These are phyloP conservation scores for Octopus bimaculoides DNA, from an alignment of 1,140 invertebrate species.

Conservation along the genomic window DNA sequence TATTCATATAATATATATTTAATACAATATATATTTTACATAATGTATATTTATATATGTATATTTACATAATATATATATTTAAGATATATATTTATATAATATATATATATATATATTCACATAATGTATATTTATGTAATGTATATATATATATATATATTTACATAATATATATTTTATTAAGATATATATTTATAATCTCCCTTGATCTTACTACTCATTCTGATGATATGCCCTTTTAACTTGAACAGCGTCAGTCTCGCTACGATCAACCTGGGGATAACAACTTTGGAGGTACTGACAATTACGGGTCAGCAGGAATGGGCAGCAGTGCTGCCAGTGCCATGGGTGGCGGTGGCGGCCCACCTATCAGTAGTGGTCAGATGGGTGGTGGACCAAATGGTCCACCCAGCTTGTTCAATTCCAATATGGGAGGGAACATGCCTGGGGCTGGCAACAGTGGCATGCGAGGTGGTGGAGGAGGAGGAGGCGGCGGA, in stretches of 20 bases:
- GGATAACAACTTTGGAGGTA: conserved; percentile 21
- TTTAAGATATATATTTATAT: no score
- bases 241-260: conserved; percentile 20
- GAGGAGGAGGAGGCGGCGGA: conserved; percentile 19
- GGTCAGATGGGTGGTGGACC: conserved; percentile 7
- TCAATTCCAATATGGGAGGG: conserved; percentile 11
- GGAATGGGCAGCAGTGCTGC: conserved; percentile 14
- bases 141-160: conserved; percentile 5
- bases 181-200: background rate
- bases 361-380: conserved; percentile 9
- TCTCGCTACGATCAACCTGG: conserved; percentile 25
- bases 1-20: no score
- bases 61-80: no score
- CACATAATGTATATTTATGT: no score
- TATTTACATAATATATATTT: background rate
- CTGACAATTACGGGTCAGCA: conserved; percentile 8
- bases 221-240: conserved; percentile 9
- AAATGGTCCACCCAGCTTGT: conserved; percentile 9
- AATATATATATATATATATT: no score
- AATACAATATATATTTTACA: no score
- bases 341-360: conserved; percentile 16
- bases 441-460: conserved; percentile 17
- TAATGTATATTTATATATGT: no score
- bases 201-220: conserved; percentile 5
- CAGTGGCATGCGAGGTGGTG: conserved; percentile 20